Evolutionary conservation across 2,888 invertebrate species (phyloP).

Genomic region (Portevinia maculata): DNA sequence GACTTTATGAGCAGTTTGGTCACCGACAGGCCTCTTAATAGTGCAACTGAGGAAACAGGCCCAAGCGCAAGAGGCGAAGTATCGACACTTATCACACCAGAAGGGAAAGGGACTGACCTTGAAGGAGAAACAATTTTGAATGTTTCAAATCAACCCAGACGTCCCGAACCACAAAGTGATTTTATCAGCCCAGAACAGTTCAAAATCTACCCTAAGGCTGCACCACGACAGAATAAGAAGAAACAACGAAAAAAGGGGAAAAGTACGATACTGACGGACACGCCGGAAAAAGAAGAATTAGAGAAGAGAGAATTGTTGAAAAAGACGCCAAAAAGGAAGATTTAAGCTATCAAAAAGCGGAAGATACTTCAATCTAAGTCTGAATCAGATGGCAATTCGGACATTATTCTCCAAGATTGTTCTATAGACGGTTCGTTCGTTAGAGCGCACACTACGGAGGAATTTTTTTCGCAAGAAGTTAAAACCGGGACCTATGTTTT

Average conservation of each 20-base stretch:
- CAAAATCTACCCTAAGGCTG: too few relatives aligned
- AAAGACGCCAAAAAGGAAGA: not conserved
- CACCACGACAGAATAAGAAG: too few relatives aligned
- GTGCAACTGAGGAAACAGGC: not conserved
- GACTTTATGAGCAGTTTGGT: too few relatives aligned
- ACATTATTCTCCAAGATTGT: slow-evolving; percentile 18
- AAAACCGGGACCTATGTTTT: slow-evolving; percentile 8
- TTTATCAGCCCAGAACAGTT: too few relatives aligned
- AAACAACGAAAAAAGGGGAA: too few relatives aligned
- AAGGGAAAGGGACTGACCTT: not conserved
- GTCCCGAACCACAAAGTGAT: too few relatives aligned
- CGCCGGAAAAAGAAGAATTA: too few relatives aligned
- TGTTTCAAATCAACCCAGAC: too few relatives aligned
- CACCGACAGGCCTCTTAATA: slow-evolving; percentile 13
- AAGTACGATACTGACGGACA: too few relatives aligned
- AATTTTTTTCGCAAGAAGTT: not conserved
- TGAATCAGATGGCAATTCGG: slow-evolving; percentile 24
- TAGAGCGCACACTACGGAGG: slow-evolving; percentile 11
- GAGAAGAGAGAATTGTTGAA: too few relatives aligned
- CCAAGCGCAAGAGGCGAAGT: not conserved
- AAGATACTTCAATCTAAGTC: slow-evolving; percentile 19
- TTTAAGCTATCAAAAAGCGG: slow-evolving; percentile 6
- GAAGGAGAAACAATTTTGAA: not conserved
- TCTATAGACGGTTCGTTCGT: slow-evolving; percentile 17
- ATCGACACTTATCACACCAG: not conserved